Conservation (phyloP, 1,140 invertebrate species). For the Arion vulgaris region DNA sequence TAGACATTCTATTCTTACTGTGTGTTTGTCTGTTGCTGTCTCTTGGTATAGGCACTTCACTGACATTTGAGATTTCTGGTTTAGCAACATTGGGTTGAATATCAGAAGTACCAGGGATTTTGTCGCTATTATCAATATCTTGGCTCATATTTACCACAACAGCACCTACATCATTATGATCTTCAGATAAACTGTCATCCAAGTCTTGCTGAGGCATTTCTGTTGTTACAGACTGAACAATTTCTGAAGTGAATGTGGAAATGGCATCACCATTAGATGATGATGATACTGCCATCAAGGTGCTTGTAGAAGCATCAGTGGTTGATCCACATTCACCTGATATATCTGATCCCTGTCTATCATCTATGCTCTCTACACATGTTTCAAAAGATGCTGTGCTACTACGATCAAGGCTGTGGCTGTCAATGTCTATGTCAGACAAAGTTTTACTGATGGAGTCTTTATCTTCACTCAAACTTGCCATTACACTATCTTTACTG, state of each 20-base stretch:
- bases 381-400: slow-evolving; percentile 31
- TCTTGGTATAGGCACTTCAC: neutral
- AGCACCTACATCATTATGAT: neutral
- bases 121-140: neutral
- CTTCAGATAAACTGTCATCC: neutral
- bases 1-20: slow-evolving; percentile 42
- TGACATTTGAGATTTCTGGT: neutral
- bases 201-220: neutral
- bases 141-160: too few relatives aligned
- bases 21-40: slow-evolving; percentile 17
- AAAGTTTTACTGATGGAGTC: slow-evolving; percentile 33
- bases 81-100: neutral
- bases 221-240: neutral
- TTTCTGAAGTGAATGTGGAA: neutral
- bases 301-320: neutral
- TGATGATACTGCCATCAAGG: neutral
- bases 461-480: slow-evolving; percentile 33
- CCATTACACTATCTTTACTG: neutral
- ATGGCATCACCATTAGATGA: neutral
- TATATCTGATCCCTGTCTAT: neutral
- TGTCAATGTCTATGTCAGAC: slow-evolving; percentile 36
- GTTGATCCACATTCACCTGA: neutral
- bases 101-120: neutral
- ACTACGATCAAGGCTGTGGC: slow-evolving; percentile 20
- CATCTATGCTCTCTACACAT: slow-evolving; percentile 15